Percentiles rank a stretch among this genome's conserved stretches.
These are phyloP conservation scores for Campopleginae sp. DNA, from an alignment of 2,888 invertebrate species.

Conservation along the genomic window DNA sequence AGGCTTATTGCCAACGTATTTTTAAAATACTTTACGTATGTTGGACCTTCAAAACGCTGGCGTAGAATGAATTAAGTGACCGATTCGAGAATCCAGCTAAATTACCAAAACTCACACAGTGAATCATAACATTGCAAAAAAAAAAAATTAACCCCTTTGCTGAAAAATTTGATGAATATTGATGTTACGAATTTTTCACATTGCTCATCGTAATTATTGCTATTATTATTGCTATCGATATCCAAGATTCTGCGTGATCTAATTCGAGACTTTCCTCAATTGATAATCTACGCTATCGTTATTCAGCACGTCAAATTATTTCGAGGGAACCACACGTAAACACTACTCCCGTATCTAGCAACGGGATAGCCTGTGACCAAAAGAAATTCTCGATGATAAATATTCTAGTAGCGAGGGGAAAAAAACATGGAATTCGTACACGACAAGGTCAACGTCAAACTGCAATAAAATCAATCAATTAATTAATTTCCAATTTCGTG, in stretches of 20 bases:
- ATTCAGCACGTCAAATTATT: neutral
- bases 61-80: slow-evolving; percentile 35
- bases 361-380: slow-evolving; percentile 18
- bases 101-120: neutral
- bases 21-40: slow-evolving; percentile 69
- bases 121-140: neutral
- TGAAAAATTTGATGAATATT: neutral
- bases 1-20: slow-evolving; percentile 71
- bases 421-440: slow-evolving; percentile 8
- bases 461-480: neutral
- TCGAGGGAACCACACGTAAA: slow-evolving; percentile 25
- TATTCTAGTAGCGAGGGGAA: neutral
- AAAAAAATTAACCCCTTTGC: neutral
- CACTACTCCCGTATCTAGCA: slow-evolving; percentile 22
- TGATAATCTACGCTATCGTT: neutral
- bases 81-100: slow-evolving; percentile 27
- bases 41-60: slow-evolving; percentile 27
- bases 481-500: neutral
- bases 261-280: neutral
- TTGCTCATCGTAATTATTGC: neutral
- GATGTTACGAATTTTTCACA: neutral
- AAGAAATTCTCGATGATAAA: slow-evolving; percentile 23
- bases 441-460: slow-evolving; percentile 15
- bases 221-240: neutral
- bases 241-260: neutral